Evolutionary conservation across 2,888 invertebrate genomes (phyloP).

Genomic region (Incurvaria masculella): DNA sequence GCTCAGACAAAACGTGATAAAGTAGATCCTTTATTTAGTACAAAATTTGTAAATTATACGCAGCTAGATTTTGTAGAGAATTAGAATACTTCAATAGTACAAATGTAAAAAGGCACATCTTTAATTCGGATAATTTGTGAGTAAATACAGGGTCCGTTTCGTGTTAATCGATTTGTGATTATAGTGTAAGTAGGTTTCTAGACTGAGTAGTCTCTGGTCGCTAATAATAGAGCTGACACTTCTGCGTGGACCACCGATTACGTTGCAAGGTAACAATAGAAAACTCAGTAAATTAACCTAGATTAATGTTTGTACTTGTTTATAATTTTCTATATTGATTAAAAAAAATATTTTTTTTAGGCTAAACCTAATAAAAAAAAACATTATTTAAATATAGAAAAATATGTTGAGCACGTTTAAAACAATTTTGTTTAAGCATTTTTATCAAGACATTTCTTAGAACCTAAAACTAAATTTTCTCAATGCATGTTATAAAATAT

Average conservation of each 20-base stretch:
- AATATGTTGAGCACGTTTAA: too few relatives aligned
- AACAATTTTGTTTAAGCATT: too few relatives aligned
- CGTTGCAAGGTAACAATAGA: neutral
- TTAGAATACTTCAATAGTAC: conserved; percentile 45
- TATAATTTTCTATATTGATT: too few relatives aligned
- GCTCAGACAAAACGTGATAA: neutral
- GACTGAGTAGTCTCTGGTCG: neutral
- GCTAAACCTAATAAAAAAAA: too few relatives aligned
- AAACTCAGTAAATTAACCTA: too few relatives aligned
- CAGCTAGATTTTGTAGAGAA: conserved; percentile 32
- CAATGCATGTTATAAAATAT: too few relatives aligned
- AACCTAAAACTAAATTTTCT: too few relatives aligned
- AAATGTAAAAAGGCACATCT: conserved; percentile 32
- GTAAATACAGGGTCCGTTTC: conserved; percentile 57
- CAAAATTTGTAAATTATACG: conserved; percentile 48
- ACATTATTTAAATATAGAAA: too few relatives aligned
- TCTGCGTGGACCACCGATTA: neutral
- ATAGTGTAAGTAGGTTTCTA: conserved; percentile 36
- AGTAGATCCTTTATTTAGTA: conserved; percentile 31
- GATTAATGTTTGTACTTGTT: too few relatives aligned
- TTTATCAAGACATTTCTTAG: too few relatives aligned
- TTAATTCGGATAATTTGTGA: conserved; percentile 33
- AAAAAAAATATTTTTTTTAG: too few relatives aligned
- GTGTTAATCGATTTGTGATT: conserved; percentile 57
- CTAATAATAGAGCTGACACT: neutral